Percentiles rank a stretch among this genome's conserved stretches.
Conservation (phyloP, 2,888 invertebrate genomes). For the Zonitis immaculata region DNA sequence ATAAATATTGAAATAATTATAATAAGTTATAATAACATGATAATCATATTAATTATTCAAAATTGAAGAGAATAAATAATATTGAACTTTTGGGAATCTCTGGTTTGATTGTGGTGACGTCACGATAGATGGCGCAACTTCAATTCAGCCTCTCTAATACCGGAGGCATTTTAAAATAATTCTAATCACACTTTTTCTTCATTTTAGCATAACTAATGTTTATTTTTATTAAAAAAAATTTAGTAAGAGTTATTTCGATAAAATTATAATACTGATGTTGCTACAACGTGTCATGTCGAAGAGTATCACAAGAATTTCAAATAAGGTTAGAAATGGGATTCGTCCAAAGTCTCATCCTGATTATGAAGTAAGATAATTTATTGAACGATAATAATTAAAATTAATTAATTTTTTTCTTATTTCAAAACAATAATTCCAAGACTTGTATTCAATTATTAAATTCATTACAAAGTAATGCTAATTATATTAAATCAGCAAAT, state of each 20-base stretch:
- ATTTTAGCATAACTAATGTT: too few species aligned
- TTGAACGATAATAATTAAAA: too few species aligned
- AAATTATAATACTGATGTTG: background rate
- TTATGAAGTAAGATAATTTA: constrained; percentile 15
- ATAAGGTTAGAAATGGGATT: constrained; percentile 4
- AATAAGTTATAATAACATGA: too few species aligned
- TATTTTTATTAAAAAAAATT: too few species aligned
- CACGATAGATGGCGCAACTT: background rate
- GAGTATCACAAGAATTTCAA: constrained; percentile 4
- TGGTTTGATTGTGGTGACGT: background rate
- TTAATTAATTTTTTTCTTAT: too few species aligned
- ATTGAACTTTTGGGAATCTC: background rate
- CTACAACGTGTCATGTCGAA: background rate
- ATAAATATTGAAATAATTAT: too few species aligned
- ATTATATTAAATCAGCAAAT: constrained; percentile 47
- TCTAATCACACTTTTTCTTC: too few species aligned
- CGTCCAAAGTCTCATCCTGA: constrained; percentile 1
- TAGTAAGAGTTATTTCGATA: too few species aligned
- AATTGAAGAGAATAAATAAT: too few species aligned
- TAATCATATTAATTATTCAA: too few species aligned
- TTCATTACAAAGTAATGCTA: constrained; percentile 67
- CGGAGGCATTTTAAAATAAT: too few species aligned
- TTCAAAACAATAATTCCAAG: too few species aligned
- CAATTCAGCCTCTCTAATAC: background rate
- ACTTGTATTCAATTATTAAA: constrained; percentile 66